A percentile compares a stretch with the other conserved stretches of the same genome.
Evolutionary conservation across 2,888 invertebrate species (phyloP).

Genomic region (Tenthredo notha): DNA sequence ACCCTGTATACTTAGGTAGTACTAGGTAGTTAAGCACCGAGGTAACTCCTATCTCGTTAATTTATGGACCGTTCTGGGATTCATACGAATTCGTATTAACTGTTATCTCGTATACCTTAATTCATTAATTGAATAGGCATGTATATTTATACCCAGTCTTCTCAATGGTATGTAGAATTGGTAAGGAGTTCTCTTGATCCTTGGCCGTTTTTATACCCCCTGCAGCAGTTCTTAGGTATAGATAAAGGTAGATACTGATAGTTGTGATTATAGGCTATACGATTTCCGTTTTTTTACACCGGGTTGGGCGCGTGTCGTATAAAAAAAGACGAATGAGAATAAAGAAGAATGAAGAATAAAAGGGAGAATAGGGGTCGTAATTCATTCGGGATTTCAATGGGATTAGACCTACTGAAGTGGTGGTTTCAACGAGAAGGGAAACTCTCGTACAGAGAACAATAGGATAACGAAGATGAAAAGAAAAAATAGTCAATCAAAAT

Average conservation of each 20-base stretch:
- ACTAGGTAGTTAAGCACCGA: background rate
- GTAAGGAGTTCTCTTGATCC: background rate
- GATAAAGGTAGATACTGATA: background rate
- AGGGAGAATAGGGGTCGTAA: background rate
- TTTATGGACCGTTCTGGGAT: constrained; percentile 7
- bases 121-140: background rate
- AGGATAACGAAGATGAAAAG: background rate
- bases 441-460: background rate
- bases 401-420: background rate
- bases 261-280: background rate
- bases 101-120: background rate
- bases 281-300: background rate
- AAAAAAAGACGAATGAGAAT: background rate
- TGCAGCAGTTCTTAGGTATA: background rate
- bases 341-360: background rate
- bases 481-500: constrained; percentile 4
- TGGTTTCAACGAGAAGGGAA: background rate
- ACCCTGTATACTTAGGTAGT: no score
- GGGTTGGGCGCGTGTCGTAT: background rate
- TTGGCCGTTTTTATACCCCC: background rate
- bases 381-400: constrained; percentile 23
- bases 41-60: background rate
- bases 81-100: background rate
- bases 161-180: background rate
- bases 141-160: background rate